Base-by-base conservation (phyloP, 2,113 vertebrate genomes). In the Colinus virginianus region DNA sequence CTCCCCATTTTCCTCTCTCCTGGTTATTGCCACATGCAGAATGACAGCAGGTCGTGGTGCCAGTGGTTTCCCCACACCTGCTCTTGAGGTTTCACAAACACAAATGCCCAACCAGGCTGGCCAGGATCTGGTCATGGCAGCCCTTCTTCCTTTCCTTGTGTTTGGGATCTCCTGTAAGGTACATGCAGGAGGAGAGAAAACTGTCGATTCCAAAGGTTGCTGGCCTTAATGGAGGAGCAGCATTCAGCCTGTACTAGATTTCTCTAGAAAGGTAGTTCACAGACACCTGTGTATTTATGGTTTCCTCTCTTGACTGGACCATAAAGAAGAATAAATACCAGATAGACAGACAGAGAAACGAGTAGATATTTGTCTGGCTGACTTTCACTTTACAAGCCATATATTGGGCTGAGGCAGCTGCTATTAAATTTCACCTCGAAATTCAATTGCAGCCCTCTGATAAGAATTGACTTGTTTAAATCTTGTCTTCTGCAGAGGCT, bases 311-410 rank as follows among this genome's bases (percentile, higher is more conserved):
- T 74, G 71, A 36, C 18, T 85, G 59, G 40, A 18, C 10, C 42
- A 62, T 79, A 72, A 89, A 96, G 81, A 7, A 76, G 56, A 93
- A 66, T 55, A 84, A 92, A 48, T 23, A 78, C 6, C 66, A 76
- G 66, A 30, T 2, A 86, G 59, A 79, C 13, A 70, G 53, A 82
- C n/a, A 88, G 53, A 83, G 32, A 84, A 72, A 55, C 23, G 58
- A 20, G n/a, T 71, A 42, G 46, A 7, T 55, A 48, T 66, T 56
- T 82, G 22, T 56, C 91, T 72, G 58, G 13, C 51, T 36, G 55
- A 21, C 20, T 95, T 94, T 89, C 48, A 62, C 48, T 93, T 83
- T 67, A 42, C 64, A 91, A 93, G 51, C 17, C 26, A 30, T 76
- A 45, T 69, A 59, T 6, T 80, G 42, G 32, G 55, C 63, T 85